Base-by-base conservation (phyloP, 1,140 invertebrate genomes). In the Harpegnathos saltator region DNA sequence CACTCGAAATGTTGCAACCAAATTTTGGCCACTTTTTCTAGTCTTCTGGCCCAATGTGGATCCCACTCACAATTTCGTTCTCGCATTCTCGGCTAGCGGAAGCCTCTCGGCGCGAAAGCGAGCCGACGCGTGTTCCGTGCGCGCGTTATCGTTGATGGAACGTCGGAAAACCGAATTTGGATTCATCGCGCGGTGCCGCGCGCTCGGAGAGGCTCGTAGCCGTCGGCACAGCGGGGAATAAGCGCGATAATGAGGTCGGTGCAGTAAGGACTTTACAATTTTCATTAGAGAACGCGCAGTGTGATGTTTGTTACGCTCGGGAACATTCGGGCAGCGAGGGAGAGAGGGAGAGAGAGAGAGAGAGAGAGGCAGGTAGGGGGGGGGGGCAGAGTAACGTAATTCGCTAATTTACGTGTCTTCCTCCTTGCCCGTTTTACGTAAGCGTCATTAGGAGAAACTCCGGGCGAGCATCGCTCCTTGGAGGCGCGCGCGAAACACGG, bases 371-470 rank as follows among this genome's bases (percentile, higher is more conserved):
- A n/a, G n/a, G n/a, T n/a, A n/a, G n/a, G n/a, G n/a, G n/a, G n/a
- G n/a, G n/a, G n/a, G n/a, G n/a, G n/a, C n/a, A 9, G 52, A 71
- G 29, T 80, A 80, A 80, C 22, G 54, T 24, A 80, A 80, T 80
- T 58, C 52, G 75, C 54, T 80, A 80, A 80, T 80, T 80, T 71
- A 71, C 75, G 54, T 71, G 52, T 80, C 75, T 44, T 80, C 61
- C 26, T 63, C 29, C 17, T 38, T n/a, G 7, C 63, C 33, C 58
- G 54, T 22, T 71, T 69, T 69, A 48, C 19, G 65, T 26, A 71
- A 71, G 65, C 65, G 48, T 71, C 54, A 58, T 78, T 71, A 69
- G 19, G 33, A 71, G 38, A 58, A 80, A 4, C 56, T 26, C 0
- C 17, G 22, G 52, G 61, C 58, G 58, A 58, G 38, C 38, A 26